These are phyloP conservation scores for Plotosus lineatus DNA, from an alignment of 2,113 vertebrate species.

Conservation along the genomic window DNA sequence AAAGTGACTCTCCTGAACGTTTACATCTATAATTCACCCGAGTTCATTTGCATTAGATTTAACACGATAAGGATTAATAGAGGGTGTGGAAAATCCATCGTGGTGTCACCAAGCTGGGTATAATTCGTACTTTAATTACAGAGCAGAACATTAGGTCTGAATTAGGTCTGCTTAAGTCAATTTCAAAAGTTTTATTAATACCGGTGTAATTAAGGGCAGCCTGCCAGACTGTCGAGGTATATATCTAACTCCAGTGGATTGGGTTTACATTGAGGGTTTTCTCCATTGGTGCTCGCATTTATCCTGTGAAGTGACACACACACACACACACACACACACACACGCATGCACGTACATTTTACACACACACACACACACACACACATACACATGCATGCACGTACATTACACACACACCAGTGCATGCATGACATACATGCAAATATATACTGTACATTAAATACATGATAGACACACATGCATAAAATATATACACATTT, in stretches of 20 bases:
- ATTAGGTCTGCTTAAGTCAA: conserved; percentile 13
- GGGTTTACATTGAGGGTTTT: not conserved
- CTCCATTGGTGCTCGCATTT: not conserved
- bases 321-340: not conserved
- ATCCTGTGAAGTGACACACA: not conserved
- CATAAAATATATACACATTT: no score
- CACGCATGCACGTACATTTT: no score
- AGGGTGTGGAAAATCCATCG: conserved; percentile 2
- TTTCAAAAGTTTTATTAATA: conserved; percentile 38
- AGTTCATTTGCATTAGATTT: conserved; percentile 1
- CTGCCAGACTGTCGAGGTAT: not conserved
- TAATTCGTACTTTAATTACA: conserved; percentile 24
- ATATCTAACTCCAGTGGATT: not conserved
- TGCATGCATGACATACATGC: no score
- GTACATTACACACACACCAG: no score
- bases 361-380: no score
- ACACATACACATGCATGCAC: no score
- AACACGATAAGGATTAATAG: conserved; percentile 1
- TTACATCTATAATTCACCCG: conserved; percentile 5
- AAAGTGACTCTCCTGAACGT: not conserved
- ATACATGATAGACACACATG: no score
- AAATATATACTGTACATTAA: no score
- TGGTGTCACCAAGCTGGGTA: not conserved
- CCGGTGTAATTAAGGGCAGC: conserved; percentile 6
- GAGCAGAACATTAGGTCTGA: conserved; percentile 5